Percentiles rank a stretch among this genome's conserved stretches.
Conservation (phyloP, 2,113 vertebrate genomes). For the Hyaena hyaena region DNA sequence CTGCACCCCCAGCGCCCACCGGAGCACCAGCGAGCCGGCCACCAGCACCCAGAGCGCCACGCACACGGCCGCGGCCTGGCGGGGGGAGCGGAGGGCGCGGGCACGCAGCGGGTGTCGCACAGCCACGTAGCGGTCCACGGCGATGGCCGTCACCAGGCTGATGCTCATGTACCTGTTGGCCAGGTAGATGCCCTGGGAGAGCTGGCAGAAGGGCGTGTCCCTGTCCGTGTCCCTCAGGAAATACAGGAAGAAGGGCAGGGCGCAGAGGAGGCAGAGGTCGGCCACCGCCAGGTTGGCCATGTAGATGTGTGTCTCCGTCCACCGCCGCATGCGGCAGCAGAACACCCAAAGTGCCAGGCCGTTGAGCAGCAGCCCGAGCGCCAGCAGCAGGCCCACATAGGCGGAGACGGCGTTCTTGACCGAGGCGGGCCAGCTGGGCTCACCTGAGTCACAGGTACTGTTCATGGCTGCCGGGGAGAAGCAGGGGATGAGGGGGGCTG, state of each 20-base stretch:
- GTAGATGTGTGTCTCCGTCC: constrained; percentile 87
- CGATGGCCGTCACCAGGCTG: constrained; percentile 82
- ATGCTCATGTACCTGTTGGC: constrained; percentile 89
- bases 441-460: rapidly evolving
- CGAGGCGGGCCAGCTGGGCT: rapidly evolving
- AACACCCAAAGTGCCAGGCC: constrained; percentile 84
- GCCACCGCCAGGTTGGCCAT: constrained; percentile 86
- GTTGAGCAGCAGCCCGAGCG: constrained; percentile 85
- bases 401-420: rapidly evolving
- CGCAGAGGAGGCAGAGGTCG: constrained; percentile 84
- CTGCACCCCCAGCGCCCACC: constrained; percentile 13
- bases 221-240: rapidly evolving
- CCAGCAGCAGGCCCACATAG: constrained; percentile 40
- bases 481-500: background rate
- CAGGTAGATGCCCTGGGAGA: constrained; percentile 77
- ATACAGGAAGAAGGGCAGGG: constrained; percentile 82
- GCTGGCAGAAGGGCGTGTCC: constrained; percentile 53
- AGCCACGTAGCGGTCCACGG: constrained; percentile 87
- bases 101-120: constrained; percentile 87
- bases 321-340: constrained; percentile 81
- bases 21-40: background rate
- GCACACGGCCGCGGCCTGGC: constrained; percentile 82
- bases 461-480: constrained; percentile 43
- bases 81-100: constrained; percentile 80
- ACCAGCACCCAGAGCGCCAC: constrained; percentile 78